Percentiles rank a stretch among this genome's conserved stretches.
These are phyloP conservation scores for Rhabdomys pumilio DNA, from an alignment of 2,797 vertebrate species.

Conservation along the genomic window DNA sequence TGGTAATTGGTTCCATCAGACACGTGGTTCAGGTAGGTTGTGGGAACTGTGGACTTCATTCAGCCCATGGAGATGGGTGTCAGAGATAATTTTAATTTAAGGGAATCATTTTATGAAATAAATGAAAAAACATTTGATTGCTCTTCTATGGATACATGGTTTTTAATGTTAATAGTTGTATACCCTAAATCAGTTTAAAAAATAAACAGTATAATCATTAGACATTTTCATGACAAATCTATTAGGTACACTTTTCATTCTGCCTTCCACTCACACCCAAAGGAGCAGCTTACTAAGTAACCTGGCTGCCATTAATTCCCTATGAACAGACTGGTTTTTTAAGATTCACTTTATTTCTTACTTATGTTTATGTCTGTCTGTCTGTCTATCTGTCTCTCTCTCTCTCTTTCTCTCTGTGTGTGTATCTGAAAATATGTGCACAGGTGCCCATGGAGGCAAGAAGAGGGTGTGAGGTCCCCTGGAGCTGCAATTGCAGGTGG, in stretches of 20 bases:
- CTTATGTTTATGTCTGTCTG: neutral
- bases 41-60: neutral
- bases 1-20: conserved; percentile 95
- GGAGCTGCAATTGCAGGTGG: neutral
- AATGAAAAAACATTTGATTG: conserved; percentile 20
- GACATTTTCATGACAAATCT: neutral
- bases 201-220: conserved; percentile 15
- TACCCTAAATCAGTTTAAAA: conserved; percentile 55
- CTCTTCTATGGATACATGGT: conserved; percentile 37
- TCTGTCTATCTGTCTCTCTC: neutral
- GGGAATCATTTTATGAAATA: conserved; percentile 44
- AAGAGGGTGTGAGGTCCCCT: neutral
- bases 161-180: neutral
- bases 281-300: conserved; percentile 21
- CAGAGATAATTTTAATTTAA: conserved; percentile 13
- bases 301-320: conserved; percentile 14
- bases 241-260: conserved; percentile 31
- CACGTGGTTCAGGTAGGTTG: conserved; percentile 94
- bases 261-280: neutral
- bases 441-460: neutral
- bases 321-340: conserved; percentile 24
- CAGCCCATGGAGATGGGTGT: conserved; percentile 25
- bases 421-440: neutral
- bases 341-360: neutral
- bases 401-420: neutral